Base-by-base conservation (phyloP, 2,888 invertebrate genomes). In the Drosophila kuntzei region DNA sequence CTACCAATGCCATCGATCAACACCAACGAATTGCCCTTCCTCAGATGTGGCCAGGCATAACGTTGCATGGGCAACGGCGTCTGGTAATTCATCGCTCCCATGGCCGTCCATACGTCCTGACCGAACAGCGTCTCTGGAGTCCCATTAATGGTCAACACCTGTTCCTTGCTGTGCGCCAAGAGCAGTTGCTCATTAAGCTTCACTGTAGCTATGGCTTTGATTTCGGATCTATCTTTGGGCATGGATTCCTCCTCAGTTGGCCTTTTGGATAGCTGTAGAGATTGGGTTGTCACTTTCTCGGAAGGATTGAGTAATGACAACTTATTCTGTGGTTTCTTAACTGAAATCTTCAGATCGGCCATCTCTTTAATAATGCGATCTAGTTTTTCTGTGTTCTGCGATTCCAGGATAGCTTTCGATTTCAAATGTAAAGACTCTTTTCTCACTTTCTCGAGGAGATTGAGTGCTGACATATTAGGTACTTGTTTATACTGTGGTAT, bases 41-140 rank as follows among this genome's bases (percentile, higher is more conserved):
- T 39, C n/a, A 85, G 39, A 61, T 89, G 87, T 0, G 81, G 70
- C 87, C 87, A 89, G 16, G 82, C 44, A 29, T 71, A 73, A 2
- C 22, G 9, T 37, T 89, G 84, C 2, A 22, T 50, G 0, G 47
- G 32, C 5, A 39, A 8, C 1, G 65, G 41, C 0, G 2, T 9
- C 2, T 32, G 43, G 1, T 61, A 11, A 11, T 50, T 43, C 12
- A 65, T 22, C 2, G 43, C 12, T 2, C 1, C 0, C 65, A 88
- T 22, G 1, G 6, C 44, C 1, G 6, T 16, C 0, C 27, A 3
- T 5, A 82, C 27, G 0, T 51, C 18, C 16, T 7, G 3, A 5
- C 46, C 22, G 32, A 85, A 22, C 4, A 25, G n/a, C 6, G 43
- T 12, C 0, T 62, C 14, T 2, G 9, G 8, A 1, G 20, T 7